Base-by-base conservation (phyloP, 92 coral and sea anemone species). In the Pocillopora meandrina region DNA sequence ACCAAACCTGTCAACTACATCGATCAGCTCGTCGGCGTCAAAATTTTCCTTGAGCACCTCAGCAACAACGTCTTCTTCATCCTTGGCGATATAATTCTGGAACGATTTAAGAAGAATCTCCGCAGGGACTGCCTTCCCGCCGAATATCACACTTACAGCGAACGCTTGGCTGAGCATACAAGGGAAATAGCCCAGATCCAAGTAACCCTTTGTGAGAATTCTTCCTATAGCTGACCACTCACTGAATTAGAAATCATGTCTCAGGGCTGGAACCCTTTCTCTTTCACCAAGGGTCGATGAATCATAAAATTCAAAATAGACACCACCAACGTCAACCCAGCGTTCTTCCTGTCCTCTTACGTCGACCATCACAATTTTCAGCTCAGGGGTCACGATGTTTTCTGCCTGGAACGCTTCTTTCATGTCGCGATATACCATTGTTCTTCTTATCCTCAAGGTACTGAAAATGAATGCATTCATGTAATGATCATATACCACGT, bases 191-290 rank as follows among this genome's bases (percentile, higher is more conserved):
- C 78, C 77, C 13, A 82, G 65, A 33, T 86, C 89, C 12, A 58
- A 65, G 20, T 72, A 90, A 12, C 87, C 87, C 56, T 80, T 86
- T 16, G 77, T 55, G 11, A 90, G 72, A 20, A 90, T 78, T 36
- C 77, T 67, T 74, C 76, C 86, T 17, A 85, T 69, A 23, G 92
- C 85, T 62, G 84, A 52, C 89, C 92, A 85, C 47, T 89, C 86
- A 31, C 31, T 49, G 57, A 59, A 67, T 16, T 89, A 82, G 58
- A 70, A 84, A 36, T 85, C 89, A 61, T 89, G 89, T 33, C 89
- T 77, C 9, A 89, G 81, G 69, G 86, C 42, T 61, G 92, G 89
- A 12, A 85, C 80, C 31, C 89, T 78, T 56, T 64, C 87, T 89
- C 85, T 20, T 69, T 71, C 88, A 0, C 87, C 84, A 36, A 84